Evolutionary conservation across 30 jellyfish, hydroid and myxozoan genomes (phyloP).

Genomic region (Clytia hemisphaerica): DNA sequence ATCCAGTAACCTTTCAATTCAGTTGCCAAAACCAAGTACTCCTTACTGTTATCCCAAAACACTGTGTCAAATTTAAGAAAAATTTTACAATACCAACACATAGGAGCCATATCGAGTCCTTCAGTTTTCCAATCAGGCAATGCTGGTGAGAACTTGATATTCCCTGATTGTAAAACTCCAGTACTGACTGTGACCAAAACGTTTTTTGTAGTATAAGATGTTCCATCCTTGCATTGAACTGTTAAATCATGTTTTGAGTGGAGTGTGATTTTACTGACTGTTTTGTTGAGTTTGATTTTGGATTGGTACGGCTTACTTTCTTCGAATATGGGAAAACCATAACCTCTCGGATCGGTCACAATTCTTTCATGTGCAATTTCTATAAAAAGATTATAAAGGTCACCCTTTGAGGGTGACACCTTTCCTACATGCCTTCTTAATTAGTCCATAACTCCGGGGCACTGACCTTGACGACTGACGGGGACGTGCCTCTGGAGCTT

Average conservation of each 20-base stretch:
- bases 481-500: no score
- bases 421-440: no score
- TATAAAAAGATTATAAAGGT: no score
- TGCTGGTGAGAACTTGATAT: slow-evolving; percentile 28
- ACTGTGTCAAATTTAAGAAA: slow-evolving; percentile 37
- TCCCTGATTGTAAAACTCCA: slow-evolving; percentile 39
- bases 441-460: no score
- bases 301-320: neutral
- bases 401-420: no score
- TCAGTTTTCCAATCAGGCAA: slow-evolving; percentile 57
- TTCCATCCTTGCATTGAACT: slow-evolving; percentile 31
- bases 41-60: slow-evolving; percentile 60
- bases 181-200: slow-evolving; percentile 47
- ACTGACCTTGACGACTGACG: no score
- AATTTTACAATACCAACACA: slow-evolving; percentile 56
- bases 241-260: neutral
- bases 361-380: no score
- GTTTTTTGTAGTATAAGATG: slow-evolving; percentile 17
- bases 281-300: neutral
- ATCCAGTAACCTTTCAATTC: slow-evolving; percentile 37
- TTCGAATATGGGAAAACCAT: neutral
- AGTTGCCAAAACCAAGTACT: slow-evolving; percentile 39
- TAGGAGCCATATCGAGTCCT: slow-evolving; percentile 22
- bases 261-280: neutral
- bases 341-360: neutral